Percentiles rank a stretch among this genome's conserved stretches.
Conservation (phyloP, 2,888 invertebrate genomes). For the Apotomis betuletana region DNA sequence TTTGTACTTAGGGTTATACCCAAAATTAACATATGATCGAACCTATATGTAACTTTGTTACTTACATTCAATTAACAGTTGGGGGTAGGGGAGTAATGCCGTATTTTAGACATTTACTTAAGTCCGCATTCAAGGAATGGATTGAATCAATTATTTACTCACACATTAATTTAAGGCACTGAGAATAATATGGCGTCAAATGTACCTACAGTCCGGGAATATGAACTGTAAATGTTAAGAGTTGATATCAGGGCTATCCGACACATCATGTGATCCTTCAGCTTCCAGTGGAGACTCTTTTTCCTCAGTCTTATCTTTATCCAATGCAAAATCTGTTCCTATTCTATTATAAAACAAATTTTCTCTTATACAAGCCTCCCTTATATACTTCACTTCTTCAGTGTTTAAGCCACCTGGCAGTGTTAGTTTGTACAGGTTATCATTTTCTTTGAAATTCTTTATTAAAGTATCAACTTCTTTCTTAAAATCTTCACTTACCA, state of each 20-base stretch:
- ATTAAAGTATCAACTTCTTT: conserved; percentile 75
- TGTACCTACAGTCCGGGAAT: no score
- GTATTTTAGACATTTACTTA: no score
- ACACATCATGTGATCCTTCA: conserved; percentile 25
- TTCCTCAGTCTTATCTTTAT: conserved; percentile 47
- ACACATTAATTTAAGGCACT: no score
- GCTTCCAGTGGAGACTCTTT: conserved; percentile 45
- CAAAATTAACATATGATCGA: no score
- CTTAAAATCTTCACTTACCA: conserved; percentile 69
- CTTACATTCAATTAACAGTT: no score
- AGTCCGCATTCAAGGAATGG: no score
- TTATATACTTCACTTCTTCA: conserved; percentile 75
- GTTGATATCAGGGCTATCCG: neutral
- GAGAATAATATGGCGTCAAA: no score
- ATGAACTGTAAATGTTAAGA: no score
- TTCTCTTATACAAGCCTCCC: conserved; percentile 70
- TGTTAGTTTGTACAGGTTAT: conserved; percentile 68
- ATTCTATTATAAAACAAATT: conserved; percentile 73
- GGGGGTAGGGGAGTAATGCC: no score
- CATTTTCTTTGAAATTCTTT: conserved; percentile 71
- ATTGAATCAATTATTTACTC: no score
- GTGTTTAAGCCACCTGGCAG: conserved; percentile 76
- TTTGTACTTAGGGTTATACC: no score
- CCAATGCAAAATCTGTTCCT: conserved; percentile 52
- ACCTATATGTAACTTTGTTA: no score